Conservation (phyloP, 1,140 invertebrate genomes). For the Drosophila kohkoa region DNA sequence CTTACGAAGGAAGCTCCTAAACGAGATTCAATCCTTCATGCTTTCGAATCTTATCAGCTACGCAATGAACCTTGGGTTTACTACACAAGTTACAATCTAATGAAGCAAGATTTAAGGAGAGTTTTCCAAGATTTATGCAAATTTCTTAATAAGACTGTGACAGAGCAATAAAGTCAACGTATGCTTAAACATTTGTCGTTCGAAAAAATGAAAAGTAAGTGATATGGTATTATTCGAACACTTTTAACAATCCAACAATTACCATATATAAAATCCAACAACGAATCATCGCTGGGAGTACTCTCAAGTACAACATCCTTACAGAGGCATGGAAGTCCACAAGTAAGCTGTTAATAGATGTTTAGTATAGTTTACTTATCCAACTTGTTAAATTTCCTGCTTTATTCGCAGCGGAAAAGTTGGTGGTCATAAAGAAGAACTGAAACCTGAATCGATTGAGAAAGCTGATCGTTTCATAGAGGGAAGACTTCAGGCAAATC, state of each 20-base stretch:
- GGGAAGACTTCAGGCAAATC: constrained; percentile 17
- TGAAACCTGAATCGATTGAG: constrained; percentile 40
- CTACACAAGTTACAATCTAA: constrained; percentile 93
- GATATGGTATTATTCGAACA: not conserved
- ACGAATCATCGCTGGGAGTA: constrained; percentile 65
- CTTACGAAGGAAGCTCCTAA: constrained; percentile 1
- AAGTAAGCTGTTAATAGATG: constrained; percentile 31
- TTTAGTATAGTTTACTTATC: not conserved
- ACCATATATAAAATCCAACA: constrained; percentile 54
- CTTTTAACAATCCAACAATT: not conserved
- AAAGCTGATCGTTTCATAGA: constrained; percentile 41
- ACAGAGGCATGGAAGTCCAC: constrained; percentile 42
- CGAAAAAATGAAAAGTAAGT: constrained; percentile 74
- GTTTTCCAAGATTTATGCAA: constrained; percentile 60
- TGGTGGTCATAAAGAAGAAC: constrained; percentile 63
- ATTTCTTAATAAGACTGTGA: constrained; percentile 62
- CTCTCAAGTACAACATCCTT: not conserved
- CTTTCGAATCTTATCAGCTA: constrained; percentile 90
- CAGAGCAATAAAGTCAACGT: constrained; percentile 52
- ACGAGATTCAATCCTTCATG: constrained; percentile 88
- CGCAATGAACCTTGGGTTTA: constrained; percentile 89
- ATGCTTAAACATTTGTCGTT: constrained; percentile 72
- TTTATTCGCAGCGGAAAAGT: constrained; percentile 63
- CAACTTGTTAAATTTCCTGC: constrained; percentile 24
- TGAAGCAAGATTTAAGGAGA: constrained; percentile 63